phyloP scores from a whole-genome alignment of 2,888 invertebrate genomes.

The Schizotus pectinicornis region DNA sequence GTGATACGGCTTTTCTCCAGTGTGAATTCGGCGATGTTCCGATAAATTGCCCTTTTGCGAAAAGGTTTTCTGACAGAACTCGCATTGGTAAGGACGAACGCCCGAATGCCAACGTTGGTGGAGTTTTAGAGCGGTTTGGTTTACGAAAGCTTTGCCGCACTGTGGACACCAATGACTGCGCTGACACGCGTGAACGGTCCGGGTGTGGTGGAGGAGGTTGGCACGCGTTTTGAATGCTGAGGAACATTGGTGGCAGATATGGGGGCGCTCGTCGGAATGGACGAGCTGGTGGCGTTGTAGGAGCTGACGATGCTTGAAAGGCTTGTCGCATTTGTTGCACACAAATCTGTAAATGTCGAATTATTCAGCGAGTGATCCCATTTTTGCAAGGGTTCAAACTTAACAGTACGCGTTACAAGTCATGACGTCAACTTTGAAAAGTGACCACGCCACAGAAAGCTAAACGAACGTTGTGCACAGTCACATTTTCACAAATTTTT shows the following conservation, averaged over 20 bases:
- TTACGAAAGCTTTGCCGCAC: conserved; percentile 76
- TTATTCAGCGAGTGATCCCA: conserved; percentile 54
- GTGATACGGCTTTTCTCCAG: conserved; percentile 76
- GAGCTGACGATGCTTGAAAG: conserved; percentile 76
- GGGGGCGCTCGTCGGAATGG: conserved; percentile 74
- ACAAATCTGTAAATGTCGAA: conserved; percentile 65
- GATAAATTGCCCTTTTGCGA: conserved; percentile 79
- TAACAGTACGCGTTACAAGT: conserved; percentile 1
- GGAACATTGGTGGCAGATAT: conserved; percentile 65
- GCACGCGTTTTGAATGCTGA: conserved; percentile 75
- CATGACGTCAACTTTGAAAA: too few species aligned
- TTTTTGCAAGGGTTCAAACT: conserved; percentile 49
- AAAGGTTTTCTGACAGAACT: conserved; percentile 74
- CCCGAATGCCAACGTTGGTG: conserved; percentile 77
- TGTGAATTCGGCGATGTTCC: conserved; percentile 79
- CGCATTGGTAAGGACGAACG: conserved; percentile 71
- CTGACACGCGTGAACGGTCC: conserved; percentile 73
- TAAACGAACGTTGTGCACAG: too few species aligned
- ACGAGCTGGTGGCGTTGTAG: conserved; percentile 80
- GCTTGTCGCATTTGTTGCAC: conserved; percentile 77
- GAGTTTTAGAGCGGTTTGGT: conserved; percentile 77
- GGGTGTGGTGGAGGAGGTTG: conserved; percentile 71
- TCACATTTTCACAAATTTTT: not conserved
- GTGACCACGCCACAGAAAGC: too few species aligned
- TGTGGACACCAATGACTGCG: conserved; percentile 65